Evolutionary conservation across 92 coral and sea anemone species (phyloP).

Genomic region (Umimayanthus kanabou): DNA sequence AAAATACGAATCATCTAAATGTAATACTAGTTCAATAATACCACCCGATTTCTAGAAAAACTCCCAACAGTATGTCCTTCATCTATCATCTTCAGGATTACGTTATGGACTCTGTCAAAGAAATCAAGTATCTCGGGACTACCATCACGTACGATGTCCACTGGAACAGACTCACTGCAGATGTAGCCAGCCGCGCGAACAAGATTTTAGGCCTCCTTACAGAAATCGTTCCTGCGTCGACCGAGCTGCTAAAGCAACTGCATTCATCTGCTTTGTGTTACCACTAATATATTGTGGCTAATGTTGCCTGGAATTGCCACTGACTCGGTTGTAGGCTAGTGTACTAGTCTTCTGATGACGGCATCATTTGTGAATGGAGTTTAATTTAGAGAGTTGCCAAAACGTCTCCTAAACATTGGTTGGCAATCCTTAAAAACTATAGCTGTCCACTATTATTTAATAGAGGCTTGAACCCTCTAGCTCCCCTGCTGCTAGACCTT

Average conservation of each 20-base stretch:
- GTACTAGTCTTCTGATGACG: background rate
- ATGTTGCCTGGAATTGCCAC: background rate
- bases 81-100: background rate
- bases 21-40: background rate
- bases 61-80: background rate
- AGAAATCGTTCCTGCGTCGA: background rate
- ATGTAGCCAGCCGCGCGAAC: background rate
- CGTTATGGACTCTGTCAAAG: background rate
- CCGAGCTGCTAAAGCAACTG: background rate
- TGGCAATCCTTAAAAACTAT: no score
- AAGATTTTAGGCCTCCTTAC: background rate
- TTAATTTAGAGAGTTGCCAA: no score
- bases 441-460: no score
- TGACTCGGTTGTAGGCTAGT: background rate
- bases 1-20: background rate
- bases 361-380: background rate
- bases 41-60: background rate
- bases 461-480: no score
- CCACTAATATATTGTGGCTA: background rate
- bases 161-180: background rate
- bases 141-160: background rate
- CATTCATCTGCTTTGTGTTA: background rate
- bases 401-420: no score
- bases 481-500: no score
- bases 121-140: background rate